Evolutionary conservation across 2,797 vertebrate genomes (phyloP).

Genomic region (Poeciliopsis turneri): DNA sequence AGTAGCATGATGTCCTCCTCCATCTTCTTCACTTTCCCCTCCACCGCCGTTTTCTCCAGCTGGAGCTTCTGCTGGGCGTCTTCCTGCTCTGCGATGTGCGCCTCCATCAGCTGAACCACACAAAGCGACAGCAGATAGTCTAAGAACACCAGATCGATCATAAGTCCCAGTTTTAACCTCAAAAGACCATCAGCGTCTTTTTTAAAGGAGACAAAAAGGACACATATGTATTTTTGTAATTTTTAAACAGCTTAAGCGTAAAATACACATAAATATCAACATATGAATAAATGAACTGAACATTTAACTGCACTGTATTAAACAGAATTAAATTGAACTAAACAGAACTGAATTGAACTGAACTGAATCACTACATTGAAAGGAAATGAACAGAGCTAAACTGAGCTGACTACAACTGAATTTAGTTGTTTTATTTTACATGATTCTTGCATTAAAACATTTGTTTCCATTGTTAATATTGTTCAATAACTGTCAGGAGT

Average conservation of each 20-base stretch:
- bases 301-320: background rate
- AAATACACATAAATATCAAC: background rate
- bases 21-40: slow-evolving; percentile 94
- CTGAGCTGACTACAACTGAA: background rate
- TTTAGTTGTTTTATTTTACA: background rate
- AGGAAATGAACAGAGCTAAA: background rate
- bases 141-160: background rate
- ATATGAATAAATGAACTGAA: background rate
- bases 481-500: background rate
- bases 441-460: background rate
- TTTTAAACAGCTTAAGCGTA: background rate
- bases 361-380: too few relatives aligned
- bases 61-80: slow-evolving; percentile 92
- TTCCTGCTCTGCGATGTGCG: slow-evolving; percentile 90
- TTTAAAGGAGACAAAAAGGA: too few relatives aligned
- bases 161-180: background rate
- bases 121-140: background rate
- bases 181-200: background rate
- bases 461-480: background rate
- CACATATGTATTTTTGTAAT: background rate
- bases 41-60: slow-evolving; percentile 90
- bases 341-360: too few relatives aligned
- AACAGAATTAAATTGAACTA: background rate
- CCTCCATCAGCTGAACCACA: slow-evolving; percentile 85
- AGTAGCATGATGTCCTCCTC: slow-evolving; percentile 92